phyloP scores from a whole-genome alignment of 2,797 vertebrate genomes.

The Pygocentrus nattereri region DNA sequence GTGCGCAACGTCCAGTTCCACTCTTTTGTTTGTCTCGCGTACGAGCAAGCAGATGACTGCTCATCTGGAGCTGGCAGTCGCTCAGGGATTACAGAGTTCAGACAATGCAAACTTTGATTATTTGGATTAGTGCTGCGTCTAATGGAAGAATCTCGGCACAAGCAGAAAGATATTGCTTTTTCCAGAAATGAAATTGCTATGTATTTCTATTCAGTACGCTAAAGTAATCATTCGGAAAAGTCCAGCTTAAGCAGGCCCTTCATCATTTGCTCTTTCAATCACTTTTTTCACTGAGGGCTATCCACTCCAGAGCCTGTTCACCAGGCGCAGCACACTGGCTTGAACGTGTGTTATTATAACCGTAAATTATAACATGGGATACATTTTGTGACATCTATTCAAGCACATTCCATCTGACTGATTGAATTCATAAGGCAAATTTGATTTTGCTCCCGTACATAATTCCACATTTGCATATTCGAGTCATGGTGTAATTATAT shows the following conservation, averaged over 20 bases:
- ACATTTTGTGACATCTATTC: constrained; percentile 42
- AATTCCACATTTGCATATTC: constrained; percentile 35
- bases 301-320: constrained; percentile 24
- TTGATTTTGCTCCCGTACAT: constrained; percentile 15
- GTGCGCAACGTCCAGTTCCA: constrained; percentile 4
- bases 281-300: constrained; percentile 22
- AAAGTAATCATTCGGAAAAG: constrained; percentile 31
- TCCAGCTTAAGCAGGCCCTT: constrained; percentile 19
- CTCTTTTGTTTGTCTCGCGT: constrained; percentile 25
- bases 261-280: constrained; percentile 30
- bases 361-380: constrained; percentile 34
- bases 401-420: constrained; percentile 29
- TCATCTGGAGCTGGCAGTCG: constrained; percentile 2
- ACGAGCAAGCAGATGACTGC: not conserved
- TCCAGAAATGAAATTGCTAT: constrained; percentile 31
- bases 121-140: constrained; percentile 27
- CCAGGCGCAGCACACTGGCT: not conserved
- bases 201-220: constrained; percentile 34
- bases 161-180: constrained; percentile 30
- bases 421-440: constrained; percentile 38
- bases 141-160: not conserved
- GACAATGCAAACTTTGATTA: constrained; percentile 37
- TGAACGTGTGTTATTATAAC: constrained; percentile 16
- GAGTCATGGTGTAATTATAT: constrained; percentile 51
- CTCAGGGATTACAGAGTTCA: constrained; percentile 31